Evolutionary conservation across 2,113 vertebrate genomes (phyloP).

Genomic region (Tursiops truncatus): DNA sequence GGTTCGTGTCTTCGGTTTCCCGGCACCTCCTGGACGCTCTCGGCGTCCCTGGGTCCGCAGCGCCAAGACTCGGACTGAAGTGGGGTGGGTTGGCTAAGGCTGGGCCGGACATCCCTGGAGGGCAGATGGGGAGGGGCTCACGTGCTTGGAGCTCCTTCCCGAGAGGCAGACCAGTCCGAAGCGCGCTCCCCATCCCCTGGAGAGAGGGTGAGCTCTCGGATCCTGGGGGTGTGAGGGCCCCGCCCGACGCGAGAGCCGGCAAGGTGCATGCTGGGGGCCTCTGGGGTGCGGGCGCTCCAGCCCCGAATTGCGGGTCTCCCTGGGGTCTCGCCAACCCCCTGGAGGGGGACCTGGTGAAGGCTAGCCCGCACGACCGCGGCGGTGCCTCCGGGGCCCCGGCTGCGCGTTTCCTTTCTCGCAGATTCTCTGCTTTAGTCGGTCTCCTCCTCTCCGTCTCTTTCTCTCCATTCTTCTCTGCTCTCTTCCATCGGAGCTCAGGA

Average conservation of each 20-base stretch:
- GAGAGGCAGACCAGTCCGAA: no score
- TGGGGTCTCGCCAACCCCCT: background rate
- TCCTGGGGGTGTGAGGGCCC: background rate
- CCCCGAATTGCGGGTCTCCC: background rate
- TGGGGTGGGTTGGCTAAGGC: accelerated
- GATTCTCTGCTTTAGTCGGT: background rate
- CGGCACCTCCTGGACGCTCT: background rate
- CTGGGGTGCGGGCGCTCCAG: background rate
- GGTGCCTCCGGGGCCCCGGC: background rate
- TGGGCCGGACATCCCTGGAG: background rate
- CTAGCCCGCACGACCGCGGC: background rate
- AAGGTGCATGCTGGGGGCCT: background rate
- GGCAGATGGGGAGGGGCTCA: background rate
- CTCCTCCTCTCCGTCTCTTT: background rate
- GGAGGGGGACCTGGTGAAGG: no score
- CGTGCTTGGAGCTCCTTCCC: background rate
- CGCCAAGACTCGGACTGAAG: background rate
- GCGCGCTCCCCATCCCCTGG: background rate
- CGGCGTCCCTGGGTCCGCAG: background rate
- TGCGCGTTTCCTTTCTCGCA: background rate
- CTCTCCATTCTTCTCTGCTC: background rate
- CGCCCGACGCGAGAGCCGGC: no score
- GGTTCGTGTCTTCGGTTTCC: background rate
- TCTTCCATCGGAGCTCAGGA: accelerated
- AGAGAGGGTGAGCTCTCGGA: background rate